Base-by-base conservation (phyloP, 2,113 vertebrate genomes). In the Bos javanicus region DNA sequence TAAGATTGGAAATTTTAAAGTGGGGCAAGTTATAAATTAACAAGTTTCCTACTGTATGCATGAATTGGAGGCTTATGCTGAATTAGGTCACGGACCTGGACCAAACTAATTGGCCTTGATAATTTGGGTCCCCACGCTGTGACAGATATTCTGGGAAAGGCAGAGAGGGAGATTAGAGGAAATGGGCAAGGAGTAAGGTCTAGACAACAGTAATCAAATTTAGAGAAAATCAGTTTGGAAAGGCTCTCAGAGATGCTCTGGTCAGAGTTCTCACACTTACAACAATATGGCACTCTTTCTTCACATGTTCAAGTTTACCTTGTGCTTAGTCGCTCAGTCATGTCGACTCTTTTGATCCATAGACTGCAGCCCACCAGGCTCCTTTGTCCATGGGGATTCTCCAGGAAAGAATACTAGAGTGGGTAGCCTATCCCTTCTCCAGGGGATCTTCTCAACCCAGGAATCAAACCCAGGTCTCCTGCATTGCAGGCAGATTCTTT, bases 21-120 rank as follows among this genome's bases (percentile, higher is more conserved):
- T 92, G 87, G 94, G 90, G 62, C 89, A 98, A 82, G 54, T 96
- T 98, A 96, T 96, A 98, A 98, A 98, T 96, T 98, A 98, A 97
- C 60, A 95, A 90, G 85, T 98, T 98, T 98, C 95, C 85, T 67
- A 97, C 86, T 94, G 36, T 97, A 84, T 96, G 97, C 96, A 97
- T 95, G 95, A 95, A 86, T 50, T 94, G 94, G 90, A 98, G 97
- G 84, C 6, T 98, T 78, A 94, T 17, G 80, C 60, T 97, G 93
- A 98, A 99, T 95, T 97, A 98, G 96, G 92, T 98, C 86, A 91
- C 88, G 94, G 87, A 90, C n/a, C 83, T 83, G 92, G 96, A 74
- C 97, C 82, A 96, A 36, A 86, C 46, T 98, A 98, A 98, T 94
- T 95, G 84, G 84, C 81, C 83, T 95, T 96, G 93, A 95, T 39